Evolutionary conservation across 2,113 vertebrate genomes (phyloP), one percentile per base, ranked within the genome.

Genomic region (Anarrhichthys ocellatus): DNA sequence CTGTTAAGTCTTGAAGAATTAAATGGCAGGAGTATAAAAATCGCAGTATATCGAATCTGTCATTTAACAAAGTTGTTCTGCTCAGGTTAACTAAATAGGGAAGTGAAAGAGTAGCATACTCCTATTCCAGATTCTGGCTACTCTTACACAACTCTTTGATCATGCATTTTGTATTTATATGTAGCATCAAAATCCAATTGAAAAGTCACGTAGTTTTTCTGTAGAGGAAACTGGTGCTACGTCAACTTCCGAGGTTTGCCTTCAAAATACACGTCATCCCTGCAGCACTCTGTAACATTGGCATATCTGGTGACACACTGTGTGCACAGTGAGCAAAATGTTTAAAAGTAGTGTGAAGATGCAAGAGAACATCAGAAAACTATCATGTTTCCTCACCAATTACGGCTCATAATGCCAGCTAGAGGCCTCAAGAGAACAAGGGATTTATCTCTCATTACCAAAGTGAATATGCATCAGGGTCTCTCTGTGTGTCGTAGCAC

Each of bases 371-470:
- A 38, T 44, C 52, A 76, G 38, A 74, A 72, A 73, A 68, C 46
- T 48, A 20, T 18, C 34, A 79, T 59, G 56, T 79, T 61, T 80
- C 9, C 3, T 29, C 15, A 44, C 24, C 73, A 46, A 48, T 84
- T 86, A 38, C 83, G 48, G 52, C 56, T 61, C 72, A 52, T 76
- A 63, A 75, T 46, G 56, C 38, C 74, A 73, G 73, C 13, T 24
- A 24, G 63, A 74, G 46, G 52, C 79, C 34, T 58, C 7, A 10
- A 27, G 29, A 83, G 79, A 83, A 75, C 65, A 82, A 78, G 83
- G 54, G 52, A 44, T 48, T 66, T 5, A 36, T 73, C 63, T 79
- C 66, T 77, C 48, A 27, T 82, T 73, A 36, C 73, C 74, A 3
- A 54, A 67, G 56, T 73, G 83, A 78, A 69, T 72, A 32, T 58